phyloP scores from a whole-genome alignment of 2,113 vertebrate species.

The Pandion haliaetus region DNA sequence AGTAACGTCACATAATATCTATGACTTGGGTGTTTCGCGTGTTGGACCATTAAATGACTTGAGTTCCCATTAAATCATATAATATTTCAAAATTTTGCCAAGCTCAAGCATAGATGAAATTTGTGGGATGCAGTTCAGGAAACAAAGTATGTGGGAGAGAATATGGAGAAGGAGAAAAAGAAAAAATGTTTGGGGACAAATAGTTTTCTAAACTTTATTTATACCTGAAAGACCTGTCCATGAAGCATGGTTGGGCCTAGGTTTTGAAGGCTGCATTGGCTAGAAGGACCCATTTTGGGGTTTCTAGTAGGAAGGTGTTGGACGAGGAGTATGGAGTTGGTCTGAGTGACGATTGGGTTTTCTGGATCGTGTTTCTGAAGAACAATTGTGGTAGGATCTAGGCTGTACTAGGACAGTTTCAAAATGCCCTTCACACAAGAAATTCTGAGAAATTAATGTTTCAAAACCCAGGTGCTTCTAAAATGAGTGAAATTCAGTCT shows the following conservation, averaged over 20 bases:
- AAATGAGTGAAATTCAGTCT: not conserved
- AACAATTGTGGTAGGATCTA: not conserved
- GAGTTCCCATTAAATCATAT: not conserved
- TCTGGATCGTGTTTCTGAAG: not conserved
- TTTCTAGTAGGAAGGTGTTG: not conserved
- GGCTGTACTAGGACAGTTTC: not conserved
- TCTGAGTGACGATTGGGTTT: not conserved
- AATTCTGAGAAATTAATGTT: not conserved
- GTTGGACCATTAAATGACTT: not conserved
- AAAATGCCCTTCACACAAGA: not conserved
- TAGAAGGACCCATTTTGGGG: not conserved
- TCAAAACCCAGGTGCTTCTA: not conserved
- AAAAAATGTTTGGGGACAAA: not conserved
- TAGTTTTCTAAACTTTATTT: not conserved
- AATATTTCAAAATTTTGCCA: not conserved
- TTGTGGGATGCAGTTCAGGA: not conserved
- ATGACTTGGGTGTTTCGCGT: not conserved
- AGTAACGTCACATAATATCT: not conserved
- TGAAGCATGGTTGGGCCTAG: not conserved
- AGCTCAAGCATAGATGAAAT: not conserved
- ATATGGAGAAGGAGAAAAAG: not conserved
- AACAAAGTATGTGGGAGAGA: not conserved
- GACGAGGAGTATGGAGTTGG: not conserved
- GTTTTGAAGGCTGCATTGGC: not conserved
- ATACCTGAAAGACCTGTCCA: not conserved